Evolutionary conservation across 2,888 invertebrate genomes (phyloP).

Genomic region (Marronus borbonicus): DNA sequence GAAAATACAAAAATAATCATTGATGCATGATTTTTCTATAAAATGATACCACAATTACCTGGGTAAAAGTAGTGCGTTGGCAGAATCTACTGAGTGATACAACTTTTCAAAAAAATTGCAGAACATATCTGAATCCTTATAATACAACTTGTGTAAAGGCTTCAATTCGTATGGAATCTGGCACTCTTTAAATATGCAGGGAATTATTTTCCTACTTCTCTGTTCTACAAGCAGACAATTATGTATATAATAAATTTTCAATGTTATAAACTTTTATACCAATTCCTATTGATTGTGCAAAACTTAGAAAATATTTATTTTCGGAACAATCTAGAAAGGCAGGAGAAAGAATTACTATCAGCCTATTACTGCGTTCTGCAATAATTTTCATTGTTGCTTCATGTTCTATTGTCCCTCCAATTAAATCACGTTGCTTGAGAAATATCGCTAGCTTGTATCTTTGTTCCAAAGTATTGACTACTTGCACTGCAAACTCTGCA

Average conservation of each 20-base stretch:
- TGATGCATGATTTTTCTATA: background rate
- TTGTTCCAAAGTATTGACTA: slow-evolving; percentile 77
- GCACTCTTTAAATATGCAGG: slow-evolving; percentile 81
- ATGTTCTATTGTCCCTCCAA: slow-evolving; percentile 81
- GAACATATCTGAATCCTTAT: slow-evolving; percentile 68
- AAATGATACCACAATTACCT: background rate
- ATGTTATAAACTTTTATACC: slow-evolving; percentile 71
- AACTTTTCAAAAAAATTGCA: slow-evolving; percentile 84
- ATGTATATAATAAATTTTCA: slow-evolving; percentile 19
- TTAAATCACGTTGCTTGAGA: slow-evolving; percentile 81
- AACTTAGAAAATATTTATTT: slow-evolving; percentile 85
- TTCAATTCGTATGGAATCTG: slow-evolving; percentile 77
- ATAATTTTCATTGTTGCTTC: slow-evolving; percentile 83
- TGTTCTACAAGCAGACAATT: slow-evolving; percentile 64
- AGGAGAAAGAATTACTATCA: slow-evolving; percentile 86
- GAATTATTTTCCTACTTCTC: slow-evolving; percentile 75
- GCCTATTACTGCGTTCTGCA: slow-evolving; percentile 82
- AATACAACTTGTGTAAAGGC: slow-evolving; percentile 79
- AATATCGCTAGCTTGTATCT: slow-evolving; percentile 80
- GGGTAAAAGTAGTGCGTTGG: slow-evolving; percentile 50
- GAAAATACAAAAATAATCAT: slow-evolving; percentile 48
- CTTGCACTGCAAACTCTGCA: slow-evolving; percentile 77
- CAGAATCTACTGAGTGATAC: slow-evolving; percentile 71
- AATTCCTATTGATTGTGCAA: slow-evolving; percentile 86
- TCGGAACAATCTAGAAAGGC: slow-evolving; percentile 85